These are phyloP conservation scores for Apostichopus californicus DNA, from an alignment of 35 echinoderm and acorn worm species.

Conservation along the genomic window DNA sequence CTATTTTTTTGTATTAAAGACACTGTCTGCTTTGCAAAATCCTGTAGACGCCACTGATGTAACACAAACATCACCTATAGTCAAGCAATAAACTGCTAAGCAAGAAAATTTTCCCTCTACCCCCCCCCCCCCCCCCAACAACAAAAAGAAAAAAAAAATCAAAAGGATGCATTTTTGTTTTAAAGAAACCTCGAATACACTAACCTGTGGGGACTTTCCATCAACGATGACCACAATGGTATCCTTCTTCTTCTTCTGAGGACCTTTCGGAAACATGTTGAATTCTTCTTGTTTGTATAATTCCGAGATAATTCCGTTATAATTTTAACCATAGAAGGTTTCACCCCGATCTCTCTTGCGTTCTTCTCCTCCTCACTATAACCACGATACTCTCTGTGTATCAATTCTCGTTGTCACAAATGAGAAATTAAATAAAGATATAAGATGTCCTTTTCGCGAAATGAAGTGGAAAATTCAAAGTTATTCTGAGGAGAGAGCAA, in stretches of 20 bases:
- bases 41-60: too few species aligned
- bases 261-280: conserved; percentile 23
- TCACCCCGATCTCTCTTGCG: not conserved
- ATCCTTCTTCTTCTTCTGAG: conserved; percentile 36
- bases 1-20: too few species aligned
- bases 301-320: not conserved
- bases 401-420: too few species aligned
- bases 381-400: not conserved
- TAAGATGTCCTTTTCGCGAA: not conserved
- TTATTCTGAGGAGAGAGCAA: not conserved
- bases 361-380: not conserved
- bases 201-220: conserved; percentile 1
- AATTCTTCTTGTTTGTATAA: not conserved
- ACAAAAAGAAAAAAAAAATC: too few species aligned
- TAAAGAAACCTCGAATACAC: not conserved
- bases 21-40: too few species aligned
- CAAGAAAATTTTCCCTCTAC: not conserved
- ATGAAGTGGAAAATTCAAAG: not conserved
- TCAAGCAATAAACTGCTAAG: not conserved
- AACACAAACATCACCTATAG: too few species aligned
- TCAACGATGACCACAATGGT: conserved; percentile 20
- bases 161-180: not conserved
- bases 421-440: not conserved
- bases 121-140: too few species aligned
- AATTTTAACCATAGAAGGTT: not conserved